phyloP scores from a whole-genome alignment of 1,140 invertebrate species.

The Philotrypesis tridentata region DNA sequence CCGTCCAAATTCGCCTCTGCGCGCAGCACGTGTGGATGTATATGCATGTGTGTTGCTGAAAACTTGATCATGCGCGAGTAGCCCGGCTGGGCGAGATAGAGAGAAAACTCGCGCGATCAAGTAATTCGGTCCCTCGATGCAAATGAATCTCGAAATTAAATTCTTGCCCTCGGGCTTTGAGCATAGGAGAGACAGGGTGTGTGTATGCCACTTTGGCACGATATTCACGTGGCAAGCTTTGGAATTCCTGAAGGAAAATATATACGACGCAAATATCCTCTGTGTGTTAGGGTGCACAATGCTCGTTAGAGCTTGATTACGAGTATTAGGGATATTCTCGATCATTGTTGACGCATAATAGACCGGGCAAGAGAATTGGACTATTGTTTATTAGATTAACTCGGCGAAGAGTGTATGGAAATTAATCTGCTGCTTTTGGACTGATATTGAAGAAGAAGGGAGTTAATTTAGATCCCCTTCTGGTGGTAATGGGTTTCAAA shows the following conservation, averaged over 20 bases:
- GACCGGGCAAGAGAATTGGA: too few species aligned
- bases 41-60: constrained; percentile 11
- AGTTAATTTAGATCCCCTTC: too few species aligned
- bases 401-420: too few species aligned
- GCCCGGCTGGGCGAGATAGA: too few species aligned
- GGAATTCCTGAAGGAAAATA: not conserved
- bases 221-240: not conserved
- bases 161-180: constrained; percentile 12
- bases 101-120: not conserved
- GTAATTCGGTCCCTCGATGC: constrained; percentile 41
- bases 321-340: not conserved
- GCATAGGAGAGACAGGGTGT: not conserved
- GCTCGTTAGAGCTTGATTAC: not conserved
- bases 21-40: too few species aligned
- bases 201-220: not conserved
- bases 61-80: constrained; percentile 16
- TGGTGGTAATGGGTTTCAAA: too few species aligned
- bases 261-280: not conserved
- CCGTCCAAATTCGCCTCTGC: not conserved
- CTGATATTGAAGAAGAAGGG: too few species aligned
- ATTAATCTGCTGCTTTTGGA: too few species aligned
- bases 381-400: too few species aligned
- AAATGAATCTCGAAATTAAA: constrained; percentile 42
- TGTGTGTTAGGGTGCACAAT: not conserved
- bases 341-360: too few species aligned